A percentile compares a stretch with the other conserved stretches of the same genome.
Evolutionary conservation across 1,140 invertebrate genomes (phyloP).

Genomic region (Drosophila burlai): DNA sequence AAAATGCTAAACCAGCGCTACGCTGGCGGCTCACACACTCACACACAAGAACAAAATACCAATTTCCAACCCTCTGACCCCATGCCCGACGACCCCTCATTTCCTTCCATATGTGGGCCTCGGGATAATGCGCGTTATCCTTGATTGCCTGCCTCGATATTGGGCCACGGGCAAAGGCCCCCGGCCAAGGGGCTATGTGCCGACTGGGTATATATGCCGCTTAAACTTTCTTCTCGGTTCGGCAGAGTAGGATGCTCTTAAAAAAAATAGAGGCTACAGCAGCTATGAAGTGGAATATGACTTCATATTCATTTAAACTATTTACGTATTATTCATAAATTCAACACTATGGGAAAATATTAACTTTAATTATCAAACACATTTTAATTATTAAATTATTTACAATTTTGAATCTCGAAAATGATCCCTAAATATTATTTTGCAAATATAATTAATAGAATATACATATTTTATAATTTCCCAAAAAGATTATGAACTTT

Average conservation of each 20-base stretch:
- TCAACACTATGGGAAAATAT: background rate
- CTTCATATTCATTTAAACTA: background rate
- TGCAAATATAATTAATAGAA: too few relatives aligned
- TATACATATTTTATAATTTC: too few relatives aligned
- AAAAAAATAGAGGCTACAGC: background rate
- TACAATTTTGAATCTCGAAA: too few relatives aligned
- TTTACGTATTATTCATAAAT: background rate
- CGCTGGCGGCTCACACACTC: constrained; percentile 65
- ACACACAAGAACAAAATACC: constrained; percentile 45
- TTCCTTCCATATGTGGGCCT: constrained; percentile 36
- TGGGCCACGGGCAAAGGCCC: constrained; percentile 36
- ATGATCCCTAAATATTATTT: too few relatives aligned
- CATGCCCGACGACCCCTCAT: background rate
- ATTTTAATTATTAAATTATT: too few relatives aligned
- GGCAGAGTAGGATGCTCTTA: constrained; percentile 5
- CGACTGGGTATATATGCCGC: constrained; percentile 32
- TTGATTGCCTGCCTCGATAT: constrained; percentile 77
- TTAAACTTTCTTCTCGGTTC: constrained; percentile 41
- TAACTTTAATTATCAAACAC: too few relatives aligned
- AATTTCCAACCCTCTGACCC: constrained; percentile 34
- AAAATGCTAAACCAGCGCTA: constrained; percentile 78
- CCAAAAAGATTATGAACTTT: too few relatives aligned
- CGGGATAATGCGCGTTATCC: constrained; percentile 78
- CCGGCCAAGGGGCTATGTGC: constrained; percentile 3
- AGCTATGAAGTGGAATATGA: background rate